Evolutionary conservation across 2,888 invertebrate species (phyloP).

Genomic region (Pocota personata): DNA sequence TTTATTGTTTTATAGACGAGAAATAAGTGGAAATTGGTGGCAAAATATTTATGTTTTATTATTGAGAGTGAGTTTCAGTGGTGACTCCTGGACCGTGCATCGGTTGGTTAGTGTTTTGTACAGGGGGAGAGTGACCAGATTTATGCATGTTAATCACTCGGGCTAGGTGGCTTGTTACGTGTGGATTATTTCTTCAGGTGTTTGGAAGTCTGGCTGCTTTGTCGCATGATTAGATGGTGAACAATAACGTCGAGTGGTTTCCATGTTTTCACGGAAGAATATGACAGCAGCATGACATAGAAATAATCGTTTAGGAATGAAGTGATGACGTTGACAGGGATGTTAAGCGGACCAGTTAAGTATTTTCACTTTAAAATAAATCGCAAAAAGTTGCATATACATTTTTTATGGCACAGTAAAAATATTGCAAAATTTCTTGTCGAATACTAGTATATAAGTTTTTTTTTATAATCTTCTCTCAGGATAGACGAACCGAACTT

Average conservation of each 20-base stretch:
- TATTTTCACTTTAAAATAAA: too few relatives aligned
- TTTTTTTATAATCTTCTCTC: too few relatives aligned
- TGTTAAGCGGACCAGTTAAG: too few relatives aligned
- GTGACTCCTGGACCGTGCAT: background rate
- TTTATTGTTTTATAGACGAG: constrained; percentile 51
- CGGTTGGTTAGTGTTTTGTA: background rate
- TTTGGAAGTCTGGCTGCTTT: background rate
- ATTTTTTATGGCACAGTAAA: too few relatives aligned
- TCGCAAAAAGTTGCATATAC: too few relatives aligned
- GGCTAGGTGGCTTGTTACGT: constrained; percentile 13
- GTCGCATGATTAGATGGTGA: background rate
- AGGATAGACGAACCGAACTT: too few relatives aligned
- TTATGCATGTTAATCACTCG: constrained; percentile 22
- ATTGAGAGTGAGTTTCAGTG: constrained; percentile 46
- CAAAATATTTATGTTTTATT: constrained; percentile 70
- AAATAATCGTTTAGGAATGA: background rate
- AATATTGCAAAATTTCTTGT: too few relatives aligned
- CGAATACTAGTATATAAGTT: too few relatives aligned
- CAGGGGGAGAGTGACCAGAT: constrained; percentile 16
- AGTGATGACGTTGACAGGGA: background rate
- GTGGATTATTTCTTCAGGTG: constrained; percentile 22
- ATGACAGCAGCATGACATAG: background rate
- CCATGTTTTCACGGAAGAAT: background rate
- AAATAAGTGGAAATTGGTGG: constrained; percentile 62
- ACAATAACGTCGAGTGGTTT: background rate